A percentile compares a stretch with the other conserved stretches of the same genome.
phyloP scores from a whole-genome alignment of 1,140 invertebrate species.

The Platyscapa corneri region DNA sequence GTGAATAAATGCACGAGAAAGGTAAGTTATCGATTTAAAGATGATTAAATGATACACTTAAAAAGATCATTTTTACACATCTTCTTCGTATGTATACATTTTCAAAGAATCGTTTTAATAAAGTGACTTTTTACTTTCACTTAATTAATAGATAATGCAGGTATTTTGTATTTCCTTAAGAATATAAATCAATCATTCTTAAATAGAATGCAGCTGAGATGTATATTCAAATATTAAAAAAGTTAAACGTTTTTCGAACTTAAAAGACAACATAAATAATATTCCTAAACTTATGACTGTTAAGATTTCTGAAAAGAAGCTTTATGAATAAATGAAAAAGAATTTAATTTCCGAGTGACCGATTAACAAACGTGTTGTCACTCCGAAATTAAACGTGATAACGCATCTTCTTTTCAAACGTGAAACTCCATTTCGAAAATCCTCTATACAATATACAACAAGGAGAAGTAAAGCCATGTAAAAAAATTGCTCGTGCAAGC shows the following conservation, averaged over 20 bases:
- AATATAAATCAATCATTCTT: background rate
- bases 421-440: background rate
- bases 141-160: background rate
- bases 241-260: background rate
- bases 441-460: background rate
- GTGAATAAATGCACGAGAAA: background rate
- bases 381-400: background rate
- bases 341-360: background rate
- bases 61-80: background rate
- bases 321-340: background rate
- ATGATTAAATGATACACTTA: background rate
- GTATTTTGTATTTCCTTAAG: background rate
- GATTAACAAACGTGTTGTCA: background rate
- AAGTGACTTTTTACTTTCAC: background rate
- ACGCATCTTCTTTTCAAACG: background rate
- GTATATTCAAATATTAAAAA: background rate
- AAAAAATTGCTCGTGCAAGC: slow-evolving; percentile 25
- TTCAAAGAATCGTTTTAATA: background rate
- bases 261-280: background rate
- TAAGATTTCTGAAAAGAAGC: background rate
- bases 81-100: background rate
- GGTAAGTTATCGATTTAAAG: background rate
- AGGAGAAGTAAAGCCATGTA: background rate
- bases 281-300: background rate
- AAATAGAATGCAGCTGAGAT: background rate